Base-by-base conservation (phyloP, 1,140 invertebrate species). In the Linepithema humile region DNA sequence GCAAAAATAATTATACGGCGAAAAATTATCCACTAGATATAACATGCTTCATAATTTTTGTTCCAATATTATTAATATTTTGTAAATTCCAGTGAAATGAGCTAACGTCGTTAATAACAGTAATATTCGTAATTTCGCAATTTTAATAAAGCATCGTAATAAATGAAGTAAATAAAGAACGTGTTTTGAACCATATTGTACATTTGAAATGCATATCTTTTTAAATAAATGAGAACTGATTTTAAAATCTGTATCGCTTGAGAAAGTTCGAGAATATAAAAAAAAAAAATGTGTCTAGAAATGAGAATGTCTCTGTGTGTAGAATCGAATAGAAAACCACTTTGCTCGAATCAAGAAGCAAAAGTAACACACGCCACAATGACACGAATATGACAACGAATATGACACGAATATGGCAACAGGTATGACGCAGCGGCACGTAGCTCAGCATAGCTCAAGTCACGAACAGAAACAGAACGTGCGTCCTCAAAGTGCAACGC, bases 351-450 rank as follows among this genome's bases (percentile, higher is more conserved):
- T 75, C 72, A 55, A 75, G 40, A 1, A 50, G 60, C 43, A 65
- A 38, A 50, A 77, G 60, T 65, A 77, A 65, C 32, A 50, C 26
- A 45, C 26, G 32, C 35, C 26, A 50, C 53, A 20, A 55, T 74
- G 38, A 75, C 55, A 60, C 17, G 55, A 60, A 75, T 62, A 75
- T 75, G 72, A 65, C 60, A 65, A 50, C 40, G 43, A 9, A 55
- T 35, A n/a, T 77, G 40, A 77, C 59, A 53, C 20, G 59, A 65
- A 77, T 65, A 62, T n/a, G 73, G 60, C 74, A 77, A 77, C 60
- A 77, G 74, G 74, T 77, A 65, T 65, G 59, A 53, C 15, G 50
- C 45, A 9, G 20, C 32, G 53, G 57, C 57, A 64, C 57, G 73
- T 75, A 72, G 17, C 35, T 59, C 73, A 23, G 15, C 29, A 35